These are phyloP conservation scores for Acarapis woodi DNA, from an alignment of 1,140 invertebrate species.

Conservation along the genomic window DNA sequence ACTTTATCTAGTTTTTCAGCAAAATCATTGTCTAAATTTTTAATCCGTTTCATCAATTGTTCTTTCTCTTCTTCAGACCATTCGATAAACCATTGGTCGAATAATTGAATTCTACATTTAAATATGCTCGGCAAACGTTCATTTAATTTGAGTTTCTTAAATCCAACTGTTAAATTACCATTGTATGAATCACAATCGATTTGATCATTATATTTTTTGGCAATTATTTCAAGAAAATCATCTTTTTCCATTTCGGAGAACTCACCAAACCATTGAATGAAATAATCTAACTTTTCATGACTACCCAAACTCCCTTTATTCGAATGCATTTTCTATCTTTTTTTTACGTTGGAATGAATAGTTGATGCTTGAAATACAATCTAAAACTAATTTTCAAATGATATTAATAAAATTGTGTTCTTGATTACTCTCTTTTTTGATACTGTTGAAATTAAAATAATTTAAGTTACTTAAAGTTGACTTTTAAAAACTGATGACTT, in stretches of 20 bases:
- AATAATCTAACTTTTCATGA: conserved; percentile 29
- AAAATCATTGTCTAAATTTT: conserved; percentile 12
- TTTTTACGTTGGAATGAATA: no score
- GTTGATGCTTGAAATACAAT: no score
- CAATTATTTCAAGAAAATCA: conserved; percentile 33
- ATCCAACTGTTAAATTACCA: conserved; percentile 36
- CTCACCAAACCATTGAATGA: conserved; percentile 56
- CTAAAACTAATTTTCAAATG: no score
- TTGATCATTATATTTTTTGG: neutral
- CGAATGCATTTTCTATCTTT: no score
- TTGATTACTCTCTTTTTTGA: no score
- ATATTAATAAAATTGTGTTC: no score
- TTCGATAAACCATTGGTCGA: conserved; percentile 49
- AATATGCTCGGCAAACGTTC: conserved; percentile 48
- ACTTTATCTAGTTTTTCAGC: conserved; percentile 13
- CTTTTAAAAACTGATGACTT: no score
- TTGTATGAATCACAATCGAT: conserved; percentile 20
- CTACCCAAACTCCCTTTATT: no score
- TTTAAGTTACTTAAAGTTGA: no score
- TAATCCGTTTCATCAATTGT: conserved; percentile 11
- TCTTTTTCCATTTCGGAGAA: conserved; percentile 56
- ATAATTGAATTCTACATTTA: conserved; percentile 58
- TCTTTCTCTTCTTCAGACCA: conserved; percentile 38
- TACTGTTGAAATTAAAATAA: no score
- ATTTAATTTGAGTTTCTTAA: conserved; percentile 30